These are phyloP conservation scores for Cirrhinus mrigala DNA, from an alignment of 2,797 vertebrate genomes.

Conservation along the genomic window DNA sequence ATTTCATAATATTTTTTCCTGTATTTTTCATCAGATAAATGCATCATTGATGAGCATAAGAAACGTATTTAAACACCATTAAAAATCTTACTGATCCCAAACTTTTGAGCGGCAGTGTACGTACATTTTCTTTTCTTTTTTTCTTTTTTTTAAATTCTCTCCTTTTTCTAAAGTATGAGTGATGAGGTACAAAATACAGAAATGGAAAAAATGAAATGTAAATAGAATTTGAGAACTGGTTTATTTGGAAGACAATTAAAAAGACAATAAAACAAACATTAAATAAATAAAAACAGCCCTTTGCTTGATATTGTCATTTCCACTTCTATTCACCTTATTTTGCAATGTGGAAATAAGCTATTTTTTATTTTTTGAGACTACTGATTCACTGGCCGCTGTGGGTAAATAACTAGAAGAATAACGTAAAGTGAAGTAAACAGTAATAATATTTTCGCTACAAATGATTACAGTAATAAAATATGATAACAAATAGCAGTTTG, in stretches of 20 bases:
- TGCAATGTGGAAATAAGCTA: not conserved
- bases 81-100: no score
- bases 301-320: not conserved
- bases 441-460: not conserved
- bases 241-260: no score
- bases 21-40: no score
- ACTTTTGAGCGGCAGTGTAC: no score
- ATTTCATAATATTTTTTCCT: no score
- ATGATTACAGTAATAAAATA: not conserved
- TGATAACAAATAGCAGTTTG: not conserved
- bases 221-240: not conserved
- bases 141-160: no score
- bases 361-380: not conserved
- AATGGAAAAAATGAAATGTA: not conserved
- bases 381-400: not conserved
- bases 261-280: not conserved
- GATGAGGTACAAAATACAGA: not conserved
- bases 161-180: not conserved
- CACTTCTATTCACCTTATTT: not conserved
- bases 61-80: no score
- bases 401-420: not conserved
- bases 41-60: no score
- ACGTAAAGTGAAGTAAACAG: not conserved
- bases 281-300: not conserved
- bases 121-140: no score